Base-by-base conservation (phyloP, 2,888 invertebrate species). In the Poecilus cupreus region DNA sequence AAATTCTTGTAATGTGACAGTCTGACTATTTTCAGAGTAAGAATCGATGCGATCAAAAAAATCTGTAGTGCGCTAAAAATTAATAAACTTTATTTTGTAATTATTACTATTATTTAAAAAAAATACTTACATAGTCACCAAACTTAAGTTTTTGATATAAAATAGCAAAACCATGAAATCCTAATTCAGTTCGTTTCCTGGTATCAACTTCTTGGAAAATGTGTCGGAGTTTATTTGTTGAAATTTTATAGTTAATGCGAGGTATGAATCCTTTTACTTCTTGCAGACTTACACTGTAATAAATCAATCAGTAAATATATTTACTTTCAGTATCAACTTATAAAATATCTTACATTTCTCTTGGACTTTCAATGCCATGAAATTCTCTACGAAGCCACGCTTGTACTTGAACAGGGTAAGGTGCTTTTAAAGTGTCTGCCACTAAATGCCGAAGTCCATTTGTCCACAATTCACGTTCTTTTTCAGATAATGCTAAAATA, bases 381-480 rank as follows among this genome's bases (percentile, higher is more conserved):
- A 98, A 98, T 88, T 98, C 98, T 87, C 96, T 96, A 46, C 98
- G 90, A 1, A 98, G 89, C 97, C 97, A 98, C 84, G 96, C 92
- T 89, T 98, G 97, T 8, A 98, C 94, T 90, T 96, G 96, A 46
- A 96, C 89, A 11, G 97, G 96, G 90, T 98, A 97, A 1, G 97
- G 93, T 1, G 96, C 94, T 84, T 90, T 92, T 43, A 93, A 90
- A 0, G 96, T 96, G 87, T 98, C 97, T 79, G 94, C 92, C 11
- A 96, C 93, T 85, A 98, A 92, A 89, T 95, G 94, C 82, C 93
- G 92, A 72, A 98, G 88, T 0, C 97, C 97, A 86, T 94, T 93
- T 11, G 96, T 92, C 98, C 98, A 98, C 82, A 95, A 91, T 82
- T 96, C 95, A 87, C 97, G 96, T 88, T 98, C 98, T 86, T 95